These are phyloP conservation scores for Netelia virgata DNA, from an alignment of 2,888 invertebrate species.

Conservation along the genomic window DNA sequence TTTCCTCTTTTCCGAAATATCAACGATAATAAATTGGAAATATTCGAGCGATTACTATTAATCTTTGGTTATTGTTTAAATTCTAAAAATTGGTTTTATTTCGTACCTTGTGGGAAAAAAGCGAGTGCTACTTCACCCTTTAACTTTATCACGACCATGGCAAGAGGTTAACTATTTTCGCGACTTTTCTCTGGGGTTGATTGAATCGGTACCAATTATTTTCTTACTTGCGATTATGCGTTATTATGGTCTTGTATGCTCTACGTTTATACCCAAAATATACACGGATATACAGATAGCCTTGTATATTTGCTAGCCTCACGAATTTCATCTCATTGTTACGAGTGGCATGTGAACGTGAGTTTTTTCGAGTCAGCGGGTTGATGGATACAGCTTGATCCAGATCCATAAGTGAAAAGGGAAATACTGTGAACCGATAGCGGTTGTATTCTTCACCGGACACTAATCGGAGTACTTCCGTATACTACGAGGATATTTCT, in stretches of 20 bases:
- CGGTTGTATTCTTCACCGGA: not conserved
- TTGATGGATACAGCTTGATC: slow-evolving; percentile 12
- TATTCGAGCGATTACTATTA: no score
- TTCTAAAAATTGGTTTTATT: not conserved
- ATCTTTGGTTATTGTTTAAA: no score
- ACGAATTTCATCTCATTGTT: slow-evolving; percentile 49
- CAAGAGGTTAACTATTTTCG: not conserved
- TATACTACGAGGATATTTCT: not conserved
- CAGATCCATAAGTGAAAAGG: not conserved
- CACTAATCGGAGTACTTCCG: not conserved
- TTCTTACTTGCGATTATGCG: not conserved
- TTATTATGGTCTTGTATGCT: no score
- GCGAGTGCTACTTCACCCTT: not conserved
- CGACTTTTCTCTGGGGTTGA: not conserved
- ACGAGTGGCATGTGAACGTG: slow-evolving; percentile 23
- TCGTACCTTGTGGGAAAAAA: not conserved
- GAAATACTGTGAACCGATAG: slow-evolving; percentile 14
- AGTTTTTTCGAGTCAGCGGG: not conserved
- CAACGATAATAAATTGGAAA: no score
- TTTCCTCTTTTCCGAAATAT: no score
- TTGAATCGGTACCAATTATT: not conserved
- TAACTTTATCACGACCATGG: not conserved
- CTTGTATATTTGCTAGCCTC: slow-evolving; percentile 11
- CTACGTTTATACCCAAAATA: no score
- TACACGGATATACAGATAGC: not conserved